Base-by-base conservation (phyloP, 2,888 invertebrate genomes). In the Caenorhabditis zanzibari region DNA sequence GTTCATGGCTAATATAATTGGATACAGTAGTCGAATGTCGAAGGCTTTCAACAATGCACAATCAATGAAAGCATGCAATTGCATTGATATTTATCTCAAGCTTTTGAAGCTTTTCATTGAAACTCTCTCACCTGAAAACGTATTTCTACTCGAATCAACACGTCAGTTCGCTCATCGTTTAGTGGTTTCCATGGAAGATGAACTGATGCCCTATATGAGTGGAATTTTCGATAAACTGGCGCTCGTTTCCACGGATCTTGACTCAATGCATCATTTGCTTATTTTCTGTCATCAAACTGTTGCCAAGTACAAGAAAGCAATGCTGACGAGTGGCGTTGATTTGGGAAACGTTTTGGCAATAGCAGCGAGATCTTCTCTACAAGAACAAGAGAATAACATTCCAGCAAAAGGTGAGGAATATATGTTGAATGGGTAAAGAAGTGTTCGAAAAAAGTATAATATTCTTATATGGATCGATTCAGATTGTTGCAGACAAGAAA, bases 281-380 rank as follows among this genome's bases (percentile, higher is more conserved):
- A 94, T 94, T 1, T 93, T 94, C 41, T 93, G 94, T 86, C 94
- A 94, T 90, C 94, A 94, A 90, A 93, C 94, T 56, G 93, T 94
- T 69, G 93, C 93, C 80, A 94, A 94, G 90, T 94, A 94, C 89
- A 94, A 94, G 81, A 86, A 84, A 22, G 76, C 61, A 6, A 75
- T 86, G 49, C 71, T 86, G 22, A 81, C 84, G 16, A 81, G 85
- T 58, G 85, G 86, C 19, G 85, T 87, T 2, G 80, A 87, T 56
- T 58, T 88, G 22, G 83, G 85, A n/a, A 77, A 84, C 35, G 81
- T 87, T 0, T 64, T 88, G 38, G 77, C 81, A 22, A 84, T 81
- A 9, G 85, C 88, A 2, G 86, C 84, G 4, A 74, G 85, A 56
- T 71, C 86, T n/a, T 85, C 87, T 2, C 26, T 81, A 28, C 71